Conservation (phyloP, 2,888 invertebrate genomes). For the Oscheius sp. region DNA sequence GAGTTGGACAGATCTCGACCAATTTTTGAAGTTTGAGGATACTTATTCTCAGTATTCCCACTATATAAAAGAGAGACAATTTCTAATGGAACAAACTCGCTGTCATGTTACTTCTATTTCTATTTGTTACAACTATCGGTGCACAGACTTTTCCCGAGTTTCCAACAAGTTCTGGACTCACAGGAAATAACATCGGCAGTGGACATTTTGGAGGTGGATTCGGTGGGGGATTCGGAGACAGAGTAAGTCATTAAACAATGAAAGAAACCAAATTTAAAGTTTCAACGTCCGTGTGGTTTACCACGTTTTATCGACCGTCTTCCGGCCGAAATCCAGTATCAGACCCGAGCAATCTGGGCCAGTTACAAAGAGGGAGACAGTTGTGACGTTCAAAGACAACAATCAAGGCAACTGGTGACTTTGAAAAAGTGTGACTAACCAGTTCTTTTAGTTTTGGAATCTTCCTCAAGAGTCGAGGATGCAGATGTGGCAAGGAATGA, state of each 20-base stretch:
- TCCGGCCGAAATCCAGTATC: neutral
- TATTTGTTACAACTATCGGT: neutral
- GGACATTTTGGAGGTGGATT: neutral
- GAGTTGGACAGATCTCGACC: no score
- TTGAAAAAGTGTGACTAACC: neutral
- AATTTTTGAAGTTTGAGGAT: no score
- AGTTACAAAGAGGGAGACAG: neutral
- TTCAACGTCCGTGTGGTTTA: neutral
- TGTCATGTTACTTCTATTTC: neutral
- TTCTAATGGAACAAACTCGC: no score
- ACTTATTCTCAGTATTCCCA: no score
- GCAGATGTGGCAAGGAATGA: slow-evolving; percentile 3
- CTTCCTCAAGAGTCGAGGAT: neutral
- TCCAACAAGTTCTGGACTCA: neutral
- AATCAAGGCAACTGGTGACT: neutral
- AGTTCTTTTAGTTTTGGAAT: neutral
- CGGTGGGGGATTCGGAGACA: neutral
- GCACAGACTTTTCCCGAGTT: neutral
- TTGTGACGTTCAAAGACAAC: neutral
- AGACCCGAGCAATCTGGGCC: neutral
- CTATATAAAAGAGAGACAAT: no score
- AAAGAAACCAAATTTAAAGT: neutral
- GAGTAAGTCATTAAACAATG: neutral
- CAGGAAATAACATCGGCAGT: neutral
- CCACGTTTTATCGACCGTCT: neutral